phyloP scores from a whole-genome alignment of 1,140 invertebrate species.

The Heliothis subflexa region DNA sequence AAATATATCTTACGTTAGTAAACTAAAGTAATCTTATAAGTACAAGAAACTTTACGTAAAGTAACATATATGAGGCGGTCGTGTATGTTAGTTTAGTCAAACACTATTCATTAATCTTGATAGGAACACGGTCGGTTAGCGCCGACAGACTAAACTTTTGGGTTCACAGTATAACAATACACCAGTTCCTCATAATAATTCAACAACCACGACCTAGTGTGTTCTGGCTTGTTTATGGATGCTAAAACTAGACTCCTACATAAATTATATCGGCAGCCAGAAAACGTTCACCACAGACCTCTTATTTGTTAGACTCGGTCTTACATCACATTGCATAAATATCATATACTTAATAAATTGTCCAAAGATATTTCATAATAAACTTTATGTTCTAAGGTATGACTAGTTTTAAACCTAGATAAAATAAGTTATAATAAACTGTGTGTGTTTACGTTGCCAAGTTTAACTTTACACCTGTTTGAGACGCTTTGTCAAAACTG shows the following conservation, averaged over 20 bases:
- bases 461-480: neutral
- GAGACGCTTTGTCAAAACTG: neutral
- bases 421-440: neutral
- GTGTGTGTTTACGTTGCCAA: neutral
- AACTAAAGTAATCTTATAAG: neutral
- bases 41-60: neutral
- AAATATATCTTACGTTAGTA: neutral
- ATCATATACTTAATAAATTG: neutral
- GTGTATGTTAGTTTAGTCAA: neutral
- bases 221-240: neutral
- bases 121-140: neutral
- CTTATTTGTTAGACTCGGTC: neutral
- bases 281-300: neutral
- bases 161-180: neutral
- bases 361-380: conserved; percentile 7
- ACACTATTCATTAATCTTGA: conserved; percentile 2
- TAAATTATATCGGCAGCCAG: neutral
- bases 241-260: neutral
- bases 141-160: neutral
- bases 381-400: neutral
- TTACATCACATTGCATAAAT: conserved; percentile 1
- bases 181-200: neutral
- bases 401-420: neutral
- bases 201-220: neutral
- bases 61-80: neutral